These are phyloP conservation scores for Aphodius granarius DNA, from an alignment of 2,888 invertebrate genomes.

Conservation along the genomic window DNA sequence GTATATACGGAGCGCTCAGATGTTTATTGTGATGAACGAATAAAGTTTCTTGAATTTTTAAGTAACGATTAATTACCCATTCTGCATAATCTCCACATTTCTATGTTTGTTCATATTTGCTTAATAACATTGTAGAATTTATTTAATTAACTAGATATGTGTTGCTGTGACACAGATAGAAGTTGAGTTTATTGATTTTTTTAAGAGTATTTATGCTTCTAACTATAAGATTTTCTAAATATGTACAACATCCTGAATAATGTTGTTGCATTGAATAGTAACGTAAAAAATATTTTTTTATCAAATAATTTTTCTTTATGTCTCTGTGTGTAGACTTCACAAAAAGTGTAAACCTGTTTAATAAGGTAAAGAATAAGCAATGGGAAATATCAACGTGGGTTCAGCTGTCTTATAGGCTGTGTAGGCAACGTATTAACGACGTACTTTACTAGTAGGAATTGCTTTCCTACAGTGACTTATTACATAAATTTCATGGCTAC, in stretches of 20 bases:
- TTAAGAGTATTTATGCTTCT: not conserved
- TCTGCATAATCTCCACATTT: no score
- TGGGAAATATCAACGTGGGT: not conserved
- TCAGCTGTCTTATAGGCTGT: not conserved
- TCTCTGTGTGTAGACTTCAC: not conserved
- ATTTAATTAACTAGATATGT: no score
- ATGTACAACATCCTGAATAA: not conserved
- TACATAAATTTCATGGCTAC: not conserved
- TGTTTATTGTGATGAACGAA: not conserved
- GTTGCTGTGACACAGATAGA: no score
- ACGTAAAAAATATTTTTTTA: no score
- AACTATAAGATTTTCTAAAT: not conserved
- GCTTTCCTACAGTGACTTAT: not conserved
- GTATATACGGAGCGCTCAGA: no score
- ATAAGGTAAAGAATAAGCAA: not conserved
- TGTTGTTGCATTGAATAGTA: not conserved
- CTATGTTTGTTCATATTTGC: no score
- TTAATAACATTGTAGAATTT: no score
- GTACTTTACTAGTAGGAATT: not conserved
- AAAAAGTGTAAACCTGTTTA: not conserved
- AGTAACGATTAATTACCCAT: no score
- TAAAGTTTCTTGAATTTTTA: not conserved
- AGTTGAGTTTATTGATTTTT: no score
- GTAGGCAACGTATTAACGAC: not conserved
- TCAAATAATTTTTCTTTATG: not conserved